Percentiles rank a stretch among this genome's conserved stretches.
These are phyloP conservation scores for Phalloptychus januarius DNA, from an alignment of 2,797 vertebrate species.

Conservation along the genomic window DNA sequence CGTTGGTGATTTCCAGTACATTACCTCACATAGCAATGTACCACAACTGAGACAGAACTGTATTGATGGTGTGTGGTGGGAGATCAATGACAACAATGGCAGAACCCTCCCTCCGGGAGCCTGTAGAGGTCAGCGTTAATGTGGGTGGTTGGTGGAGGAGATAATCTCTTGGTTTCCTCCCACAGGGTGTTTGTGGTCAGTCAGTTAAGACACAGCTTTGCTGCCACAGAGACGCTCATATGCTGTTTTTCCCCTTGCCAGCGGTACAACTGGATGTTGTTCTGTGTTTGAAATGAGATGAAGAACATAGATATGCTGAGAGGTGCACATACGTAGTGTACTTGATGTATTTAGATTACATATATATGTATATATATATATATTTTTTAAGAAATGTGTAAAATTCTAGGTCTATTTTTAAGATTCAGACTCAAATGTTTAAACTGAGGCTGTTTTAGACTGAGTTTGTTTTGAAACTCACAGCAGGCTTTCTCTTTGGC, in stretches of 20 bases:
- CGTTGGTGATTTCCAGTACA: slow-evolving; percentile 20
- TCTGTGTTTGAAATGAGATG: neutral
- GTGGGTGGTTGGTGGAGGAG: slow-evolving; percentile 58
- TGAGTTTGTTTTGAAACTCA: neutral
- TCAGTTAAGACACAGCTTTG: neutral
- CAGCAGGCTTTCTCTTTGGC: neutral
- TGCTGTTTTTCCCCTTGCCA: neutral
- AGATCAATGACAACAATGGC: slow-evolving; percentile 63
- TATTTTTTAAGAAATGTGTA: too few relatives aligned
- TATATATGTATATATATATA: too few relatives aligned
- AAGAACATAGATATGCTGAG: neutral
- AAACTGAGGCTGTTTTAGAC: neutral
- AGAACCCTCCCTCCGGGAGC: slow-evolving; percentile 44
- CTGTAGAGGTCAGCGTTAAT: slow-evolving; percentile 60
- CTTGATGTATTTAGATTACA: neutral
- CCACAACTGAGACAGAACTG: neutral
- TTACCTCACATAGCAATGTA: slow-evolving; percentile 42
- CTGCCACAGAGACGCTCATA: neutral
- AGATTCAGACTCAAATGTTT: too few relatives aligned
- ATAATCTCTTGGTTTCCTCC: slow-evolving; percentile 48
- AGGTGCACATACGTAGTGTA: neutral
- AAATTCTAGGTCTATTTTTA: too few relatives aligned
- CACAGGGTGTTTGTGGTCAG: slow-evolving; percentile 29
- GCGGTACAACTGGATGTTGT: neutral
- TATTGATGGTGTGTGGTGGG: slow-evolving; percentile 1